Base-by-base conservation (phyloP, 2,888 invertebrate genomes). In the Agrenia bidenticulata region DNA sequence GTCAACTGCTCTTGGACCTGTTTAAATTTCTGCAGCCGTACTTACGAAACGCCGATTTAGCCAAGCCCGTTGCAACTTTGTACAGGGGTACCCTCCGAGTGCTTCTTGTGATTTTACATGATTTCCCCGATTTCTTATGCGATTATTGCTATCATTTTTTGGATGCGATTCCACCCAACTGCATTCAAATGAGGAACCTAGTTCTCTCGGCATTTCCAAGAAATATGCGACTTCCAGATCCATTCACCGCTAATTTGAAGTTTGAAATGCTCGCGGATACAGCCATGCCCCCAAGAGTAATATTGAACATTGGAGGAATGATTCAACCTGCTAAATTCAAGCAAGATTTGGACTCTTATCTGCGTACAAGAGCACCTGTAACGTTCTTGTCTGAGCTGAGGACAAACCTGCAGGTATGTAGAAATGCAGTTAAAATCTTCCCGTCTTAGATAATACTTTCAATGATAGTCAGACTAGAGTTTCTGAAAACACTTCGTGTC, bases 61-160 rank as follows among this genome's bases (percentile, higher is more conserved):
- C 94, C 2, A 90, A 94, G 77, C 93, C 97, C 0, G 93, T 98
- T 4, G 92, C 93, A 78, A 85, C 90, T 77, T 83, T 99, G 24
- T 99, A 99, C 83, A 96, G 95, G 82, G 98, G 96, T 76, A 95
- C 96, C 0, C 83, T 99, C 53, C 87, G 97, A 70, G 94, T 99
- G 9, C 83, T 99, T 58, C 84, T 99, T 42, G 96, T 99, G 0
- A 83, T 99, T 32, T 84, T 99, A 13, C 99, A 99, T 79, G 99
- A 99, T 80, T 99, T 99, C 81, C 99, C 99, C 0, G 99, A 99
- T 82, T 96, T 99, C 81, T 85, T 99, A 58, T 98, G 98, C 81
- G 99, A 99, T 80, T 98, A 97, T 81, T 97, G 99, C 81, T 98
- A 98, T 80, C 93, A 94, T 51, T 96, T 99, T 82, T 98, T 99